These are phyloP conservation scores for Scolopax rusticola DNA, from an alignment of 2,797 vertebrate species.

Conservation along the genomic window DNA sequence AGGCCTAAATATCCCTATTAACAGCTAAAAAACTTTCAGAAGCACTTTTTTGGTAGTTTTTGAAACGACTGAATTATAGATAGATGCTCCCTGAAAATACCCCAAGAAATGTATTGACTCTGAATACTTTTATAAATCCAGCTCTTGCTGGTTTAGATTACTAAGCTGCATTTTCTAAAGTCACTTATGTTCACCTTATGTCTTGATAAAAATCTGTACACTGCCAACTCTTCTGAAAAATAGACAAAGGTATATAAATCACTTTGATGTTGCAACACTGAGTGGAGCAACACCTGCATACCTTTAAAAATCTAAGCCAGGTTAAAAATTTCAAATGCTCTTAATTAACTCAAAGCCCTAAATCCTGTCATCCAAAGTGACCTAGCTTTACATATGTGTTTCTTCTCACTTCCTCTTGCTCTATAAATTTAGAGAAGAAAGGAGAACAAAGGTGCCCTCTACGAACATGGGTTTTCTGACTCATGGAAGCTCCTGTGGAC, in stretches of 20 bases:
- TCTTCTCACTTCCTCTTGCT: background rate
- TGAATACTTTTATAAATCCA: background rate
- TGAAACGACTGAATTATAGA: background rate
- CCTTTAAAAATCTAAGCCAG: background rate
- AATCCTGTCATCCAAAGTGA: background rate
- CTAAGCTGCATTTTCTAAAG: conserved; percentile 40
- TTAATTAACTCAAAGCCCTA: background rate
- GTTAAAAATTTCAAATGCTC: background rate
- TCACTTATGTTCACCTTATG: background rate
- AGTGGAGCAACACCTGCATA: conserved; percentile 10
- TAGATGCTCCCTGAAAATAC: background rate
- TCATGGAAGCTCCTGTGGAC: background rate
- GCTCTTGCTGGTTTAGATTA: background rate
- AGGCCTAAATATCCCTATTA: background rate
- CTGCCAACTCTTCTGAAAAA: conserved; percentile 44
- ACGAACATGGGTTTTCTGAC: background rate
- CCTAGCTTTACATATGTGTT: fast-evolving
- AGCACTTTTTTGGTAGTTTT: background rate
- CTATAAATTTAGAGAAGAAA: background rate
- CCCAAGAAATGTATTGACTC: background rate
- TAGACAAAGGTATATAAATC: background rate
- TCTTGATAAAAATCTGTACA: conserved; percentile 70
- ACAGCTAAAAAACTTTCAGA: background rate
- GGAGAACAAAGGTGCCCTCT: fast-evolving
- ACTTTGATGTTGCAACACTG: conserved; percentile 2